These are phyloP conservation scores for Cotesia chilonis DNA, from an alignment of 1,140 invertebrate genomes.

Conservation along the genomic window DNA sequence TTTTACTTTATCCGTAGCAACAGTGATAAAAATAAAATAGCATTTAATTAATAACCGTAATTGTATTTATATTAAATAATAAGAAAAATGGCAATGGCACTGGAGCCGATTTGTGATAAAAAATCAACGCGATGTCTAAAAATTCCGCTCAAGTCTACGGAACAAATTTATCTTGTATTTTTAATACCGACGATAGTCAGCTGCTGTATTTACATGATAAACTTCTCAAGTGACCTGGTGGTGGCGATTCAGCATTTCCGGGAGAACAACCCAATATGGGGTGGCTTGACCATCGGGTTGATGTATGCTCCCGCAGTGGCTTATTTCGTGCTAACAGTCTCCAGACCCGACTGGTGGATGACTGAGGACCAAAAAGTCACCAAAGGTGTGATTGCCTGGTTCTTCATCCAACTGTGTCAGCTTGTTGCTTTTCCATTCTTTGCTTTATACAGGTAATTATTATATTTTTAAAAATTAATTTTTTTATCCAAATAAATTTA, in stretches of 20 bases:
- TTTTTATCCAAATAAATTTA: too few species aligned
- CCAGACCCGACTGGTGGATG: slow-evolving; percentile 68
- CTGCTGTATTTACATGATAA: slow-evolving; percentile 61
- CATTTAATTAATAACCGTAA: too few species aligned
- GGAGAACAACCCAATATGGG: slow-evolving; percentile 64
- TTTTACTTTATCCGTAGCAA: background rate
- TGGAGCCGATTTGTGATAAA: slow-evolving; percentile 44
- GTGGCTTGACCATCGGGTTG: slow-evolving; percentile 63
- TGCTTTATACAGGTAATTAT: slow-evolving; percentile 71
- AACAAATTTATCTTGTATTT: slow-evolving; percentile 64
- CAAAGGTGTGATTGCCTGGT: slow-evolving; percentile 64
- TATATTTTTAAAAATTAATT: too few species aligned
- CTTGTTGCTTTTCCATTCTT: slow-evolving; percentile 73
- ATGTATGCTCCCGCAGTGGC: slow-evolving; percentile 67
- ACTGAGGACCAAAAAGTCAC: slow-evolving; percentile 56
- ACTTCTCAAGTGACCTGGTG: slow-evolving; percentile 64
- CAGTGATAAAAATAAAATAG: too few species aligned
- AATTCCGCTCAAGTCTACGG: slow-evolving; percentile 64
- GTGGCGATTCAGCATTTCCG: slow-evolving; percentile 63
- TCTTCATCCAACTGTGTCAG: slow-evolving; percentile 67
- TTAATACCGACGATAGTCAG: slow-evolving; percentile 61
- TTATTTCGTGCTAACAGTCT: slow-evolving; percentile 68
- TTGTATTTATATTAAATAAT: background rate
- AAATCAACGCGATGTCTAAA: slow-evolving; percentile 50
- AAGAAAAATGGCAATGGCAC: slow-evolving; percentile 42